Conservation (phyloP, 2,797 vertebrate species). For the Anisognathus igniventris region DNA sequence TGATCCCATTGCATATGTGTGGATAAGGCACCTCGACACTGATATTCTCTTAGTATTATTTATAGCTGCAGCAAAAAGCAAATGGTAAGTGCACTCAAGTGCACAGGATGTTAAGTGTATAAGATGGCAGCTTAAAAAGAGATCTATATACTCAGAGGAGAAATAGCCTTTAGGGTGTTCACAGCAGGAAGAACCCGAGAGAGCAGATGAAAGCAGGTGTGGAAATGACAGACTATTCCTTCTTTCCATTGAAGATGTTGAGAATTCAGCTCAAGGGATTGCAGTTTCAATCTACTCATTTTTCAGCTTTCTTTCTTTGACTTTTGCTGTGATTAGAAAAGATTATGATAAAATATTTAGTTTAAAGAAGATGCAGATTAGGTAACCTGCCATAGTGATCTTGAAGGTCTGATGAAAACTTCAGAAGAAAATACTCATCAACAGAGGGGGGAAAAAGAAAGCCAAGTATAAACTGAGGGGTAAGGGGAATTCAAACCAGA, state of each 20-base stretch:
- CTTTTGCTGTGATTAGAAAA: not conserved
- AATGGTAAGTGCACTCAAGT: not conserved
- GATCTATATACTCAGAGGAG: not conserved
- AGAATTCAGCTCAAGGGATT: slow-evolving; percentile 1
- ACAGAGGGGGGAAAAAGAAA: rapidly evolving
- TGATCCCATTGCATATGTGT: not conserved
- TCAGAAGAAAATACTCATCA: not conserved
- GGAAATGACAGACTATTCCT: not conserved
- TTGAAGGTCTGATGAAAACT: not conserved
- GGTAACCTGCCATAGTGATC: not conserved
- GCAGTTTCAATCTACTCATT: not conserved
- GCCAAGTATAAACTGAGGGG: rapidly evolving
- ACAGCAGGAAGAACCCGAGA: not conserved
- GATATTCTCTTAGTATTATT: slow-evolving; percentile 11
- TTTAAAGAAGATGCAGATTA: not conserved
- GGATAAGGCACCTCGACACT: not conserved
- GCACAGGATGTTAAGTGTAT: slow-evolving; percentile 23
- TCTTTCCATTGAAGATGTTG: not conserved
- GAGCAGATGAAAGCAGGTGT: slow-evolving; percentile 34
- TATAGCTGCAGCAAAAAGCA: slow-evolving; percentile 41
- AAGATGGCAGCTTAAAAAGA: slow-evolving; percentile 26
- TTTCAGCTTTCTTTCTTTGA: not conserved
- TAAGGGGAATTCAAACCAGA: not conserved
- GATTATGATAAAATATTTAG: not conserved
- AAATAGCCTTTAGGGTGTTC: slow-evolving; percentile 1